Evolutionary conservation across 2,113 vertebrate species (phyloP).

Genomic region (Chunga burmeisteri): DNA sequence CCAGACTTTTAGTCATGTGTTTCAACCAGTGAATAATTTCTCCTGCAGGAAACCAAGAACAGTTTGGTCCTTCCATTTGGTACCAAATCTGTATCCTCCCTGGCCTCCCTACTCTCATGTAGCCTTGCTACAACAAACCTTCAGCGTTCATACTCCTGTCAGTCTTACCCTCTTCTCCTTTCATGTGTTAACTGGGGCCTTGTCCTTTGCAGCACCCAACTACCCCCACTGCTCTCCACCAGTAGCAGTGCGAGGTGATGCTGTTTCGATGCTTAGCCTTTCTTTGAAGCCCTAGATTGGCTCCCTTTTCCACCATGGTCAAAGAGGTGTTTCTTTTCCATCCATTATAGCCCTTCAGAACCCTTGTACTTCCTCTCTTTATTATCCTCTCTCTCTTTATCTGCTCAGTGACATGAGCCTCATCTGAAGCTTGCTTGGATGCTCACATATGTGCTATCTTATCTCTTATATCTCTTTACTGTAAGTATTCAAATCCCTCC

Average conservation of each 20-base stretch:
- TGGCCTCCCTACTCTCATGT: background rate
- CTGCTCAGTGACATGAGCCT: background rate
- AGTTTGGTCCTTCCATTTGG: background rate
- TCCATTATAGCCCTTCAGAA: background rate
- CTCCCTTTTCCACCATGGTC: background rate
- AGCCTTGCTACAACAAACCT: background rate
- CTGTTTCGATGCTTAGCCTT: background rate
- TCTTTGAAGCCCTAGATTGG: background rate
- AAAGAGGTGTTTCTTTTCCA: background rate
- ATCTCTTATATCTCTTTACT: background rate
- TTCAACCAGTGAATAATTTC: background rate
- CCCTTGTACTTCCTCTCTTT: background rate
- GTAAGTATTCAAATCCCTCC: background rate
- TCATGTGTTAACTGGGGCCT: background rate
- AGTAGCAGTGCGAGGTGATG: accelerated
- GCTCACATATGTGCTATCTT: background rate
- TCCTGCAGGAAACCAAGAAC: background rate
- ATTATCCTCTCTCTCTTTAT: background rate
- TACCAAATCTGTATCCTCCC: background rate
- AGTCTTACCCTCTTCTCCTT: background rate
- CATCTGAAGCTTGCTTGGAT: background rate
- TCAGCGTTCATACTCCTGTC: background rate
- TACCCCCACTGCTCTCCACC: no score
- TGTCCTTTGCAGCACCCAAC: background rate
- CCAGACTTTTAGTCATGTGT: background rate